Base-by-base conservation (phyloP, 2,113 vertebrate species). In the Rhineura floridana region DNA sequence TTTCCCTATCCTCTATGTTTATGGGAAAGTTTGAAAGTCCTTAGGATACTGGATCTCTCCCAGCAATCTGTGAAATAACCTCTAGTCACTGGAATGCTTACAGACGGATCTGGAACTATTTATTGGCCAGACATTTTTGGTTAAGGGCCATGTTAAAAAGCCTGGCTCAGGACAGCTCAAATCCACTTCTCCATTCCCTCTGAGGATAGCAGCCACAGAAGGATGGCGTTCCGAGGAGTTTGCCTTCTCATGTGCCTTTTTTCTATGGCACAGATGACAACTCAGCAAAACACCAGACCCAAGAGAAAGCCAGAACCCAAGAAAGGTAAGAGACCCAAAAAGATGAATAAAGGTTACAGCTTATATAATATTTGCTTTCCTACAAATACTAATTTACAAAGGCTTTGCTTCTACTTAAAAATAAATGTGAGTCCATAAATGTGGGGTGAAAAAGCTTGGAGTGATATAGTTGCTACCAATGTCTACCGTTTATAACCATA, bases 241-340 rank as follows among this genome's bases (percentile, higher is more conserved):
- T 97, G 92, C 85, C 84, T 98, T n/a, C 91, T 98, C 83, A 91
- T 98, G 92, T 97, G 97, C 77, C 91, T 98, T 83, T 91, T 98
- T 28, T 95, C 96, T 91, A 87, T 98, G 62, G 70, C 93, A 30
- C 96, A 94, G 33, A 21, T 93, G 86, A 96, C 97, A 0, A 0
- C 90, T 0, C 97, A 98, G 93, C 91, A 97, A 1, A 89, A 93
- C 3, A 8, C 48, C 89, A 97, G 96, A 88, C 62, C 0, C 84
- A 96, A 94, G 78, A 95, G 83, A 89, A 97, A 97, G 85, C 17
- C 94, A 0, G 89, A 44, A 0, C 2, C 67, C 91, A 98, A 96
- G 94, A 99, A 98, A 98, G 98, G 98, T 99, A 97, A 93, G 89
- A 63, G 21, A n/a, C 0, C 23, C 3, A 46, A 33, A 21, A 59